Evolutionary conservation across 2,888 invertebrate genomes (phyloP), one percentile per base, ranked within the genome.

Genomic region (Hydropsyche betteni): DNA sequence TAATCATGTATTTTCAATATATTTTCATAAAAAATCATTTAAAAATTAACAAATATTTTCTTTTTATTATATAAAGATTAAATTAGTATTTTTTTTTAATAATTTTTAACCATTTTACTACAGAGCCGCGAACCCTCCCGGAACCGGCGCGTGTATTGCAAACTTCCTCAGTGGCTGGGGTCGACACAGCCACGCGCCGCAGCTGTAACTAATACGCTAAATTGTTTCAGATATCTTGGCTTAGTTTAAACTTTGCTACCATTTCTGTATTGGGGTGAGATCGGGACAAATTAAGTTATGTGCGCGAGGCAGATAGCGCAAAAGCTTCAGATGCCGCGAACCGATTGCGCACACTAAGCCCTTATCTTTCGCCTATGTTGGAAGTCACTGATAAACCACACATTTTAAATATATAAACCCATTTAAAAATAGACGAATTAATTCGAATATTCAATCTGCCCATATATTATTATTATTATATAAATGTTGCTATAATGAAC

Each of bases 221-320:
- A 78, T 77, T 74, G 78, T 78, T 78, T 76, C 76, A 74, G 78
- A 76, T 78, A 76, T 76, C 76, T 74, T 76, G 72, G 74, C 58
- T 76, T 76, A 76, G 77, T 77, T 77, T 64, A 77, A 77, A 77
- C 58, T 77, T 72, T 77, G 75, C 71, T 52, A 74, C 68, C 16
- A 38, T 70, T 70, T 69, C 52, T 75, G 38, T 16, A 34, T 64
- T 64, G n/a, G 64, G 64, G 64, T 10, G 64, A 51, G 61, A 70
- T 71, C 33, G 58, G 75, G 72, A 72, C 58, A 75, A 75, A 75
- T 71, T 55, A 75, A 75, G 72, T 75, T 77, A 77, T 51, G 75
- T 72, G 75, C 72, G 36, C 52, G 69, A 12, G 75, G 68, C 77
- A 77, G 77, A 77, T 75, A 77, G 73, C 64, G 53, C 64, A n/a